A percentile compares a stretch with the other conserved stretches of the same genome.
phyloP scores from a whole-genome alignment of 2,888 invertebrate genomes.

The Thereva unica region DNA sequence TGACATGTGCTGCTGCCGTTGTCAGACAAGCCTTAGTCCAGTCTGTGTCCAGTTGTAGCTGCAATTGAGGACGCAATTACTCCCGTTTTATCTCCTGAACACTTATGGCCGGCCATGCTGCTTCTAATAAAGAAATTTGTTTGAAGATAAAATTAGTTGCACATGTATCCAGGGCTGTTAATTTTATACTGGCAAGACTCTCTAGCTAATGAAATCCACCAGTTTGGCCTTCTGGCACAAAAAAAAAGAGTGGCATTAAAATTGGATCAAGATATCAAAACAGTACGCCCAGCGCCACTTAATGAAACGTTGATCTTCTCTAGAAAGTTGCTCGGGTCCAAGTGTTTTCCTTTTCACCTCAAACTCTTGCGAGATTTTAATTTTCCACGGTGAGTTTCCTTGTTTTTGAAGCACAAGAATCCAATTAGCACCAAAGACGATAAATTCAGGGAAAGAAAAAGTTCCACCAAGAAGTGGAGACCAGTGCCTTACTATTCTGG shows the following conservation, averaged over 20 bases:
- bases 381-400: background rate
- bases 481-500: background rate
- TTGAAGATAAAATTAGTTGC: too few species aligned
- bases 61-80: conserved; percentile 5
- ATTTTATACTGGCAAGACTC: too few species aligned
- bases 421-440: conserved; percentile 4
- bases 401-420: background rate
- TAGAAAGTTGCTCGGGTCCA: too few species aligned
- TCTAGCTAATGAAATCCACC: too few species aligned
- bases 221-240: too few species aligned
- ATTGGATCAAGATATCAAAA: too few species aligned
- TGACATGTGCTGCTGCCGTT: conserved; percentile 32
- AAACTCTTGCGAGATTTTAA: background rate
- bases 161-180: too few species aligned
- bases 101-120: too few species aligned
- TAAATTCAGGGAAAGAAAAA: background rate
- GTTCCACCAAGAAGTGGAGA: background rate
- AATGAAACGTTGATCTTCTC: too few species aligned
- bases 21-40: conserved; percentile 15
- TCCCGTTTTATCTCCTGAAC: conserved; percentile 4
- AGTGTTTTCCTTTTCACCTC: background rate
- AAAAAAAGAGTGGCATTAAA: too few species aligned
- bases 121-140: too few species aligned
- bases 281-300: too few species aligned
- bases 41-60: conserved; percentile 8